phyloP scores from a whole-genome alignment of 2,888 invertebrate species.

The Caenorhabditis sp. region DNA sequence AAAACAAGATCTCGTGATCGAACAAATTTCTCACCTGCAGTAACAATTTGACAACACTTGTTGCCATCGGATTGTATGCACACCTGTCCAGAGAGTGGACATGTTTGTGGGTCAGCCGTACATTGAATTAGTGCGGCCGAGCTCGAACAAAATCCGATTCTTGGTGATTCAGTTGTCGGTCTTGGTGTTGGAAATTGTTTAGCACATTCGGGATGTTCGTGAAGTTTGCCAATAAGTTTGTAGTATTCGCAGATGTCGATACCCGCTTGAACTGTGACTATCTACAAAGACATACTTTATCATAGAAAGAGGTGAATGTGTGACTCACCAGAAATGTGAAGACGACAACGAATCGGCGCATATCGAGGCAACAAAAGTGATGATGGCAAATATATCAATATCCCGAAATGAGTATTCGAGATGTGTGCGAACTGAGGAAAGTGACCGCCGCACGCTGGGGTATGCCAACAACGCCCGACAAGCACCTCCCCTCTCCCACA shows the following conservation, averaged over 20 bases:
- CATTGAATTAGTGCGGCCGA: slow-evolving; percentile 65
- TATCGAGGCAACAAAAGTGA: background rate
- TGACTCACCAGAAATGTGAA: slow-evolving; percentile 21
- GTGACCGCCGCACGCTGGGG: background rate
- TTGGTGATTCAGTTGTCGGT: slow-evolving; percentile 36
- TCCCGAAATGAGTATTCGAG: background rate
- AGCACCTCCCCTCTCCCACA: background rate
- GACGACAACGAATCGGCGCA: slow-evolving; percentile 5
- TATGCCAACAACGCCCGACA: background rate
- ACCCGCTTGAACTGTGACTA: slow-evolving; percentile 4
- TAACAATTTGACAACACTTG: slow-evolving; percentile 65
- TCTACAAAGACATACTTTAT: slow-evolving; percentile 7
- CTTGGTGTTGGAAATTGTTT: slow-evolving; percentile 38
- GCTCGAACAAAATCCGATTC: slow-evolving; percentile 55
- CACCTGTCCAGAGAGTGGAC: slow-evolving; percentile 66
- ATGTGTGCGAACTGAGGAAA: slow-evolving; percentile 9
- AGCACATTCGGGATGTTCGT: slow-evolving; percentile 65
- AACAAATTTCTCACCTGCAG: slow-evolving; percentile 57
- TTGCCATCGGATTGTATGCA: slow-evolving; percentile 67
- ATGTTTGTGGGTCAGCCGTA: slow-evolving; percentile 62
- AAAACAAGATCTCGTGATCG: too few relatives aligned
- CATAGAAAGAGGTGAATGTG: background rate
- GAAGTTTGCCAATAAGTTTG: slow-evolving; percentile 52
- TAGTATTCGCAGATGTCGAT: slow-evolving; percentile 63
- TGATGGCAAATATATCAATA: background rate